Base-by-base conservation (phyloP, 1,140 invertebrate genomes). In the Diabrotica undecimpunctata region DNA sequence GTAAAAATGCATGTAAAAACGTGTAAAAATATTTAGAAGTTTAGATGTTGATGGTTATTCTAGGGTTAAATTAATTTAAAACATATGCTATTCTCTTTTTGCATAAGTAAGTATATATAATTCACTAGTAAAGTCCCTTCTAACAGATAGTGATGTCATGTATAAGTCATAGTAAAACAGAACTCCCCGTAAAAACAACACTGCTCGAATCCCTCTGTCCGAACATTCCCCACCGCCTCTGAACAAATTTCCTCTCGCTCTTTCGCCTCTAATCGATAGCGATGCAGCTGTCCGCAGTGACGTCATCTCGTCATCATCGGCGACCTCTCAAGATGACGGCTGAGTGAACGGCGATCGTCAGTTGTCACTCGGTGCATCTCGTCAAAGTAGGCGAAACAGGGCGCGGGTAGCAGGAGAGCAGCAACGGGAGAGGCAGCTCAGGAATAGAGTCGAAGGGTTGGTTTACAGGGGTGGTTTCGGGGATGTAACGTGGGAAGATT, bases 281-380 rank as follows among this genome's bases (percentile, higher is more conserved):
- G 65, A 70, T 68, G 72, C 70, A 74, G 72, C 72, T 74, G 72
- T 72, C 72, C 72, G 72, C 72, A 74, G 69, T 74, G 72, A 74
- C 72, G 72, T 74, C 72, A 74, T 62, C 52, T 60, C 70, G 57
- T 69, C 66, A 68, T 64, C 41, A 46, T 46, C 8, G 38, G 54
- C 64, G 60, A 51, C 61, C 36, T 56, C 68, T 61, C 66, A 68
- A 68, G 66, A 68, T 68, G 66, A 68, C 62, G 66, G 66, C 62
- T 64, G 62, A 62, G 61, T 67, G 66, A 61, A 35, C 14, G 41
- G 14, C 38, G 59, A 13, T 61, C 59, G 59, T 61, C 59, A 61
- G 59, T 46, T 61, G 59, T 61, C 59, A 61, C 41, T 67, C 61
- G 66, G 56, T 67, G 66, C 66, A 67, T 59, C 66, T 67, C 62